Conservation (phyloP, 2,797 vertebrate species). For the Sebastes alutus region DNA sequence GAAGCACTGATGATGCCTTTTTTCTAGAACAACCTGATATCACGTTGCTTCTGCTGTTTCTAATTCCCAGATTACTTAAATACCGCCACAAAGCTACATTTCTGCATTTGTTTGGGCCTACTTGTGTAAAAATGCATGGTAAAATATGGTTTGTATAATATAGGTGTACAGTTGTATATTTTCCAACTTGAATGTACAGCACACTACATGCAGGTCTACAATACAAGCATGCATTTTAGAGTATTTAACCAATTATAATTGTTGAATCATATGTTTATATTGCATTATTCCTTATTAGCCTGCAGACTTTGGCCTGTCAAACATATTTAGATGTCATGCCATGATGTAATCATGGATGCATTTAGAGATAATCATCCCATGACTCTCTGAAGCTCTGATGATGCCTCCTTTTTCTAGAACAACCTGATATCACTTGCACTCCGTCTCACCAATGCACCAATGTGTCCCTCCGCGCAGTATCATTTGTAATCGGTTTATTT, state of each 20-base stretch:
- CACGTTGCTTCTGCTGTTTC: background rate
- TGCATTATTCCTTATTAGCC: background rate
- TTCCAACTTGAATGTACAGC: background rate
- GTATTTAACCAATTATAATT: accelerated
- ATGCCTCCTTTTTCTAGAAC: background rate
- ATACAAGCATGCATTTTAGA: background rate
- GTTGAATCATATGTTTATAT: background rate
- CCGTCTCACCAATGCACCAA: conserved; percentile 51
- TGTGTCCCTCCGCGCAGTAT: conserved; percentile 63
- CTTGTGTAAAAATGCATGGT: background rate
- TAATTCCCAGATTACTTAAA: background rate
- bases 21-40: background rate
- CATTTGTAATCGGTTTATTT: background rate
- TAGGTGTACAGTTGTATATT: background rate
- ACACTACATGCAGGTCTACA: background rate
- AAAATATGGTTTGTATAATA: background rate
- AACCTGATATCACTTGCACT: conserved; percentile 4
- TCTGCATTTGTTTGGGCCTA: background rate
- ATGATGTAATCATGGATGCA: background rate
- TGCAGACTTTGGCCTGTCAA: background rate
- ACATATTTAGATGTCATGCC: background rate
- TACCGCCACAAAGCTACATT: background rate
- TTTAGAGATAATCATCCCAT: background rate
- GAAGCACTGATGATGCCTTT: background rate
- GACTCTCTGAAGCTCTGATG: background rate